Evolutionary conservation across 92 coral and sea anemone genomes (phyloP), one percentile per base, ranked within the genome.

Genomic region (Porites cylindrica): DNA sequence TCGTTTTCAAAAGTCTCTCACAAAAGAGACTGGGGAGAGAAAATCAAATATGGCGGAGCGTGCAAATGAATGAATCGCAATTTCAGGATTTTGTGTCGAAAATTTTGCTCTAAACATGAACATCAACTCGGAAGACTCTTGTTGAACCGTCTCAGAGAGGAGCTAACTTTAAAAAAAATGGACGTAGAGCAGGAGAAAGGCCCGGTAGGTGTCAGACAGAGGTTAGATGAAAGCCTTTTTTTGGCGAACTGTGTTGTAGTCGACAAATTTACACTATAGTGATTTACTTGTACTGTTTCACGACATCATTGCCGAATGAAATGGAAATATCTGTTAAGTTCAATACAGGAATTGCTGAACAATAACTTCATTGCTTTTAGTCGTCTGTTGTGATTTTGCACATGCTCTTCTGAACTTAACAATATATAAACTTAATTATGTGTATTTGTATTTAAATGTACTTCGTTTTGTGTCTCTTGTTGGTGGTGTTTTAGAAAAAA

Each of bases 151-250:
- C 19, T 83, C 56, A 73, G 65, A 51, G 21, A 43, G 38, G 56
- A 18, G 23, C 17, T 83, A 20, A 8, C 32, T 66, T 61, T 59
- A 9, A 50, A 78, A n/a, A 26, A 43, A 79, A 94, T 94, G 97
- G 97, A 94, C 4, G 81, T 62, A 47, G 95, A 89, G 65, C 93
- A 92, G 82, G 97, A 94, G 72, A 93, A 91, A 38, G 60, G 70
- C 56, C 88, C 87, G 88, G 95, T 92, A 66, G 21, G 81, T 68
- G 32, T 24, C 29, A 77, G 83, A 66, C 14, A 16, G 51, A 24
- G 8, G n/a, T 38, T 62, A 2, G 8, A 10, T 4, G 7, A 6
- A 18, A 14, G 4, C 51, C 12, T 12, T 11, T 54, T 29, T 38
- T 38, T 5, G 47, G 47, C 47, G 47, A 38, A 38, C 47, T 38